Base-by-base conservation (phyloP, 2,113 vertebrate genomes). In the Seriola rivoliana region DNA sequence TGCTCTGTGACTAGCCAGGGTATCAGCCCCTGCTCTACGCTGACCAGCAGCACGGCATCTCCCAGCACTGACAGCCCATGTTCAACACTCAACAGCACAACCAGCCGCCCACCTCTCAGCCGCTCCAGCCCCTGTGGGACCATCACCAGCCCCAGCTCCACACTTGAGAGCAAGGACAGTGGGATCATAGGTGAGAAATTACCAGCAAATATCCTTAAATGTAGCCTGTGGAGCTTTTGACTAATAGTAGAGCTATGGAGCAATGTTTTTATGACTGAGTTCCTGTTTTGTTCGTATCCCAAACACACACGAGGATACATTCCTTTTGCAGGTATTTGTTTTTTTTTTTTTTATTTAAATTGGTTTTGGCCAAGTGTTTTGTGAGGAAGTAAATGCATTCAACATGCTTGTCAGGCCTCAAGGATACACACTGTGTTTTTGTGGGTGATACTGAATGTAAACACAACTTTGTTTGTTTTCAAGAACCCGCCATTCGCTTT, bases 101-200 rank as follows among this genome's bases (percentile, higher is more conserved):
- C 93, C 69, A 95, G 96, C 90, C 96, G 94, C 54, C 93, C 96
- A 4, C 95, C 94, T 0, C 91, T 95, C 84, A 94, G 74, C 94
- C 95, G 88, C 93, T 92, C 93, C 73, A 99, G 98, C 90, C 98
- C 97, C 92, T 97, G 96, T 44, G 97, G 97, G 77, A 99, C 97
- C 92, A 95, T 99, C 89, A 98, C 97, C 94, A 99, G 96, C 91
- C 97, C 97, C 70, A 99, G 97, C 94, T 99, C 98, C 93, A 99
- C 98, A 2, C 96, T 99, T 88, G 98, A 99, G 95, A 99, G 98
- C 96, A 99, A 98, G 93, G 98, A 99, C 96, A 99, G 98, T 71
- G 98, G 98, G 8, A 99, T 99, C 88, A 99, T 99, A 93, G 98
- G 98, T 99, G 94, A 96, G 96, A 50, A 13, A 62, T 59, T 44